Evolutionary conservation across 2,888 invertebrate species (phyloP).

Genomic region (Platycheirus albimanus): DNA sequence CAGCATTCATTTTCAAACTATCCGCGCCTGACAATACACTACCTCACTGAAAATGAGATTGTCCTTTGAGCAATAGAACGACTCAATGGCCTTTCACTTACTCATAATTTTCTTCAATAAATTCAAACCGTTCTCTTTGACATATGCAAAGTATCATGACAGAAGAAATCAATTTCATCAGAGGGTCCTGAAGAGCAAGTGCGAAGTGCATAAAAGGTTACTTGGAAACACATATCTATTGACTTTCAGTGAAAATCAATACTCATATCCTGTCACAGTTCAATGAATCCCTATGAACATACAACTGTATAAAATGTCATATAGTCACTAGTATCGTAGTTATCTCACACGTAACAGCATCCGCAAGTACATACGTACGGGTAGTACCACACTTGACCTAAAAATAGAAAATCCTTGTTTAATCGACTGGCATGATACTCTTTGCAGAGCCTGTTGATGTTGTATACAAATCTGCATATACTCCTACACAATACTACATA

Average conservation of each 20-base stretch:
- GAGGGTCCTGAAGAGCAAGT: no score
- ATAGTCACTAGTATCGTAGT: conserved; percentile 2
- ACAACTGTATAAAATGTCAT: not conserved
- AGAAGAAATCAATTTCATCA: no score
- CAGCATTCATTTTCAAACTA: no score
- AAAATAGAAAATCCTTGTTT: conserved; percentile 33
- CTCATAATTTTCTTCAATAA: no score
- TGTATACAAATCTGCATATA: conserved; percentile 1
- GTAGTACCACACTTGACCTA: conserved; percentile 34
- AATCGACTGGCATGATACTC: conserved; percentile 17
- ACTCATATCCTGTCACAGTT: conserved; percentile 26
- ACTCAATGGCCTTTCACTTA: no score
- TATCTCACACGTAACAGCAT: conserved; percentile 20
- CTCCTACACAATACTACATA: not conserved
- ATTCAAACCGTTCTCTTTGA: no score
- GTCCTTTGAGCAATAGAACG: no score
- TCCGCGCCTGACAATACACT: no score
- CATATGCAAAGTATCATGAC: no score
- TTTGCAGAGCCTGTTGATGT: not conserved
- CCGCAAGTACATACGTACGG: not conserved
- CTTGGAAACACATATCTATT: no score
- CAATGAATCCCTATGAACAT: conserved; percentile 12
- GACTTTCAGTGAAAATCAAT: conserved; percentile 20
- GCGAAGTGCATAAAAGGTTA: no score
- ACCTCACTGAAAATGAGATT: no score